Percentiles rank a stretch among this genome's conserved stretches.
These are phyloP conservation scores for Meriones psammophilus DNA, from an alignment of 2,797 vertebrate species.

Conservation along the genomic window DNA sequence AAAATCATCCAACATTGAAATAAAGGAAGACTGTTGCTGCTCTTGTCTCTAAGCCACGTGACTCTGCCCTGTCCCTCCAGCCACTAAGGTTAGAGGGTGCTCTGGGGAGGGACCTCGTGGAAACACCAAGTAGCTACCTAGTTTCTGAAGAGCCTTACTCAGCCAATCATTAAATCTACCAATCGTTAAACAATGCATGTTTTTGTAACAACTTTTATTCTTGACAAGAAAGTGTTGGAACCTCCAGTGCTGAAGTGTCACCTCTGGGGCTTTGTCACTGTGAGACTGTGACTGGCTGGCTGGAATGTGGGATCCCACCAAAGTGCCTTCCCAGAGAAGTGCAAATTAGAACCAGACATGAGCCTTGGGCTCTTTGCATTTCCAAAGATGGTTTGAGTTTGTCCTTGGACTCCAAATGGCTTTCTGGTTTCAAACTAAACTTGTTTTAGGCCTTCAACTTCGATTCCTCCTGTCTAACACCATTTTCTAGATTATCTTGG, in stretches of 20 bases:
- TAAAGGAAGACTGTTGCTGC: background rate
- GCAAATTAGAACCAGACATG: slow-evolving; percentile 12
- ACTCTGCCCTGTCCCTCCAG: background rate
- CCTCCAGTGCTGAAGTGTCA: background rate
- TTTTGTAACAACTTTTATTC: background rate
- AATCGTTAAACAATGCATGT: background rate
- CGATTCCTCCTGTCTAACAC: background rate
- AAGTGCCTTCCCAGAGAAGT: slow-evolving; percentile 36
- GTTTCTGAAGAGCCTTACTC: background rate
- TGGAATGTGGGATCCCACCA: slow-evolving; percentile 10
- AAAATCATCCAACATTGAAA: slow-evolving; percentile 8
- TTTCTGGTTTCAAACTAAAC: slow-evolving; percentile 50
- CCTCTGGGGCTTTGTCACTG: slow-evolving; percentile 6
- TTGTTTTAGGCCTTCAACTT: background rate
- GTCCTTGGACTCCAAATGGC: slow-evolving; percentile 25
- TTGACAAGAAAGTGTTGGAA: background rate
- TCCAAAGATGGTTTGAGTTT: slow-evolving; percentile 71
- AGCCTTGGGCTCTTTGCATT: background rate
- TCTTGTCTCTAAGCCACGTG: background rate
- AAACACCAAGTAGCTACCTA: background rate
- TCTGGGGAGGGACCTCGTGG: background rate
- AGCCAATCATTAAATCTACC: background rate
- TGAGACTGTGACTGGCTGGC: background rate
- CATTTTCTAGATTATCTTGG: background rate
- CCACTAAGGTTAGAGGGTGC: fast-evolving